Base-by-base conservation (phyloP, 2,888 invertebrate species). In the Ligdia adustata region DNA sequence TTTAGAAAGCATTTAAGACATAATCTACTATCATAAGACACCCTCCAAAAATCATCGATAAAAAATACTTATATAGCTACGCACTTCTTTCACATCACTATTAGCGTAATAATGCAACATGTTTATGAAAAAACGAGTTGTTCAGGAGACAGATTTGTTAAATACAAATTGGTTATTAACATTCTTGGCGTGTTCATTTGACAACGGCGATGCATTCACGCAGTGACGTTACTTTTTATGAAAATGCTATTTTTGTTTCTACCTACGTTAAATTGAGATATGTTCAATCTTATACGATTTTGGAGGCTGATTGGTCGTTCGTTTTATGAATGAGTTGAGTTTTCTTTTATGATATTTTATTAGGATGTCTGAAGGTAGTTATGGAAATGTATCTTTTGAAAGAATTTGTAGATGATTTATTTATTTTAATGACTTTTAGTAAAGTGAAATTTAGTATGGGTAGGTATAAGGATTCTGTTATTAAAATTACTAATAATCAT, bases 121-220 rank as follows among this genome's bases (percentile, higher is more conserved):
- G 16, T 32, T 46, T 37, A 27, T 40, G 33, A 67, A 66, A 74
- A 62, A 67, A 46, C 55, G 41, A 48, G 47, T 47, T 55, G 61
- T 59, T 60, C 65, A 66, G 60, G 64, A 69, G 64, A 69, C 67
- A 73, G 69, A 80, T 84, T 82, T 81, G 82, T 88, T 83, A 84
- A 86, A 85, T 79, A 84, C 87, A 83, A 87, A 88, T 87, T 87
- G 86, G 82, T 85, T 85, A 87, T 88, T 88, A 88, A 86, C 72
- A 88, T 88, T 87, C 87, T 73, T 77, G 72, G 75, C 81, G 71
- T 54, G 67, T 66, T 66, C 57, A 57, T 60, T 48, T 69, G 71
- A 75, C 76, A 67, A 57, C 66, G n/a, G 62, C 60, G 57, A 52
- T 53, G 49, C 50, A 58, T 40, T 39, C 39, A 40, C 54, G 35